Base-by-base conservation (phyloP, 2,113 vertebrate species). In the Cyprinus carpio region DNA sequence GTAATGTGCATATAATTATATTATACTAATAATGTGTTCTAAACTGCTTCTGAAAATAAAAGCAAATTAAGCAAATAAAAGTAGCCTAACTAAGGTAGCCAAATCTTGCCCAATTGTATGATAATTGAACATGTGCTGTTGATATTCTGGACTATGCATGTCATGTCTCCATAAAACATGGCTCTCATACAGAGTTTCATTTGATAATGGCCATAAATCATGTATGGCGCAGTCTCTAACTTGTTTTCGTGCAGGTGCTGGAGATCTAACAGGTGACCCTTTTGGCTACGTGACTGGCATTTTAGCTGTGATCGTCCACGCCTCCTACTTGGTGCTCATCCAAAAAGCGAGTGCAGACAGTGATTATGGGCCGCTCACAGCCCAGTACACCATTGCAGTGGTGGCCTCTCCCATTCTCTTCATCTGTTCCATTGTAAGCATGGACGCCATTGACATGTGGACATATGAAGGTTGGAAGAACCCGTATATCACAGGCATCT, bases 251-350 rank as follows among this genome's bases (percentile, higher is more conserved):
- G 6, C 95, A 99, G 98, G 98, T 89, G 97, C 97, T 0, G 98
- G 98, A 16, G 98, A 99, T 89, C 95, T 99, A 87, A 97, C 95
- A 0, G 98, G 98, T 1, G 98, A 99, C 78, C 96, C 96, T 0
- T 93, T 97, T 27, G 97, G 98, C 29, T 99, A 99, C 72, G 93
- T 98, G 81, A 98, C 98, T 0, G 98, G 97, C 0, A 94, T 97
- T 69, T 91, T 99, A 93, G 97, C 98, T 0, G 98, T 99, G 56
- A 93, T 99, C 91, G 95, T 99, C 86, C 98, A 99, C 0, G 97
- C 97, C 34, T 96, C 96, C 81, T 99, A 98, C 92, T 93, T 99
- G 92, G 98, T 99, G 60, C 94, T 99, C 88, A 99, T 99, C 90
- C 97, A 99, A 94, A 99, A 98, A 90, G 96, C 95, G 34, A 97